Conservation (phyloP, 1,140 invertebrate genomes). For the Heliconius hewitsoni region DNA sequence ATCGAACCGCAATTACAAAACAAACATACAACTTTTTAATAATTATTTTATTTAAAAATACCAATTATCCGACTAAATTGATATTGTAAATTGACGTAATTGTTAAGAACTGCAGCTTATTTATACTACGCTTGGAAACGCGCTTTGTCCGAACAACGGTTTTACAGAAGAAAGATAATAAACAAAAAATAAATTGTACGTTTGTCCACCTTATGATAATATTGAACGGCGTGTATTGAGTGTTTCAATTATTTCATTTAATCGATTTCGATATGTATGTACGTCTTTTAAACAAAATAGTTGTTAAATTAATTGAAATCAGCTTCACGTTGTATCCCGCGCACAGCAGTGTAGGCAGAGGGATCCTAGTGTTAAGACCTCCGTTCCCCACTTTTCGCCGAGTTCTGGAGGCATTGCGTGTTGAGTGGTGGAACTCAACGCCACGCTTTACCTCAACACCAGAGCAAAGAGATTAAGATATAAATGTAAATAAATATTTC, state of each 20-base stretch:
- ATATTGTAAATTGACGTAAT: neutral
- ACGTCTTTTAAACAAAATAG: neutral
- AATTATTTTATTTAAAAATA: constrained; percentile 1
- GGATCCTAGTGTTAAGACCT: too few species aligned
- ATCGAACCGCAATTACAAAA: too few species aligned
- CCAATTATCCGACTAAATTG: neutral
- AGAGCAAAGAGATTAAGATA: too few species aligned
- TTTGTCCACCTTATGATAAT: constrained; percentile 1
- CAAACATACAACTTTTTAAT: neutral
- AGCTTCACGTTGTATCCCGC: too few species aligned
- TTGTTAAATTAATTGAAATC: too few species aligned
- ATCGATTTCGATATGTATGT: neutral
- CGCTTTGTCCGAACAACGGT: neutral
- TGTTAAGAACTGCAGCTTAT: neutral
- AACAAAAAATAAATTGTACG: constrained; percentile 4
- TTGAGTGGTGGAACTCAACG: too few species aligned
- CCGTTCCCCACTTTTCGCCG: too few species aligned
- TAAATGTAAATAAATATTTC: too few species aligned
- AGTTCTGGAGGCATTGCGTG: too few species aligned
- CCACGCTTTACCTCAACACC: too few species aligned
- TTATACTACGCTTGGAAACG: neutral
- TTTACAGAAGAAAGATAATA: constrained; percentile 14
- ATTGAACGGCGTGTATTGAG: neutral
- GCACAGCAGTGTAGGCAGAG: too few species aligned
- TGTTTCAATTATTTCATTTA: neutral